phyloP scores from a whole-genome alignment of 2,113 vertebrate genomes.

The Halcyon senegalensis region DNA sequence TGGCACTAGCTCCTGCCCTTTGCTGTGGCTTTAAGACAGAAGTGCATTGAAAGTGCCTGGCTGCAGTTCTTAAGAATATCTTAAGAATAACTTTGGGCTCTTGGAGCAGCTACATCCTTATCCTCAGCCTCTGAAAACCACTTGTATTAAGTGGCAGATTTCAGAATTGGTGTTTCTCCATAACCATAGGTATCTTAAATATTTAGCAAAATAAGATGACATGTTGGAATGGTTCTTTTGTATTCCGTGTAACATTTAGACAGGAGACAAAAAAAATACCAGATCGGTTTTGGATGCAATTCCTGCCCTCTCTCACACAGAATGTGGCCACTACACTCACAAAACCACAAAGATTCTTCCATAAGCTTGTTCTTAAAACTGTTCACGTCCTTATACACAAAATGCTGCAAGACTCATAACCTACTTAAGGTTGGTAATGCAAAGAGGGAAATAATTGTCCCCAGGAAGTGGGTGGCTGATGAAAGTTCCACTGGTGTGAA shows the following conservation, averaged over 20 bases:
- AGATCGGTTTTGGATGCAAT: not conserved
- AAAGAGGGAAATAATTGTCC: constrained; percentile 10
- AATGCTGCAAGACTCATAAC: not conserved
- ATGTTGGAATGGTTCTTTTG: not conserved
- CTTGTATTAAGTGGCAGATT: constrained; percentile 45
- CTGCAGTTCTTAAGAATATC: constrained; percentile 48
- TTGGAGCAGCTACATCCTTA: constrained; percentile 44
- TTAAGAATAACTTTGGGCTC: not conserved
- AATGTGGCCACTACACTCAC: not conserved
- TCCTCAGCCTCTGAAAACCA: constrained; percentile 49
- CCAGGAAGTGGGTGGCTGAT: not conserved
- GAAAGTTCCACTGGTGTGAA: constrained; percentile 29
- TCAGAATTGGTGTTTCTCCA: constrained; percentile 40
- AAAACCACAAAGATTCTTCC: not conserved
- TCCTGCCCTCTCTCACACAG: not conserved
- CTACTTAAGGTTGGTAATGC: constrained; percentile 2
- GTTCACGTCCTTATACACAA: not conserved
- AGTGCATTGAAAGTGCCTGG: constrained; percentile 21
- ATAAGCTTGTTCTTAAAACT: not conserved
- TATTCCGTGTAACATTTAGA: not conserved
- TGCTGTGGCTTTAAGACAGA: constrained; percentile 46
- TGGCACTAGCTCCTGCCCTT: not conserved
- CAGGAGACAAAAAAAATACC: not conserved
- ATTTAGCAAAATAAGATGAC: constrained; percentile 48
- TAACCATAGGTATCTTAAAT: constrained; percentile 62